phyloP scores from a whole-genome alignment of 2,888 invertebrate species.

The Fissipunctia ypsillon region DNA sequence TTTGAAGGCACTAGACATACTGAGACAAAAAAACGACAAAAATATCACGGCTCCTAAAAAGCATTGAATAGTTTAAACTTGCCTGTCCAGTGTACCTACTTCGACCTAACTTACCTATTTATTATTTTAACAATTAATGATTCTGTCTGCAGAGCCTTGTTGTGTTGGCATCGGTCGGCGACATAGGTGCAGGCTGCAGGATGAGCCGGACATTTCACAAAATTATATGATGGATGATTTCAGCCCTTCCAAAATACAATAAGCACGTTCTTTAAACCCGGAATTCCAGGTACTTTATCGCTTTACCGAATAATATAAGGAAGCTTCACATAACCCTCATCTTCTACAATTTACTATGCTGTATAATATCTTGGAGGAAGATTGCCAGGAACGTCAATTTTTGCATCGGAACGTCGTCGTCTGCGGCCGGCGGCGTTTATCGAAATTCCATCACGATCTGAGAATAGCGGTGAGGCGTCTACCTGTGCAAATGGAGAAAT shows the following conservation, averaged over 20 bases:
- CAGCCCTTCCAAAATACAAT: conserved; percentile 16
- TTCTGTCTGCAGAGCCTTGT: conserved; percentile 5
- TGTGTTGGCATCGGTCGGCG: conserved; percentile 8
- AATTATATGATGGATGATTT: conserved; percentile 7
- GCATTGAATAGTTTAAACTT: not conserved
- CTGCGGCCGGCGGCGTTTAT: conserved; percentile 65
- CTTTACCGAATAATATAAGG: conserved; percentile 11
- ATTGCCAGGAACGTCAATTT: conserved; percentile 70
- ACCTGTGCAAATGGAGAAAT: conserved; percentile 61
- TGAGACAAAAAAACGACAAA: not conserved
- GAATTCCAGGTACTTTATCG: conserved; percentile 19
- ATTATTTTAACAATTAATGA: conserved; percentile 28
- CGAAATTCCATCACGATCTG: conserved; percentile 70
- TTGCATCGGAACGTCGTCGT: conserved; percentile 72
- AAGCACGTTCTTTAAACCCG: conserved; percentile 9
- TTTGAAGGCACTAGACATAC: too few species aligned
- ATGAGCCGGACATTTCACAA: conserved; percentile 9
- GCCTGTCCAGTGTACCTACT: not conserved
- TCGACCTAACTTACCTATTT: not conserved
- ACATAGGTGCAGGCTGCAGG: conserved; percentile 19
- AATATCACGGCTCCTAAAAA: not conserved
- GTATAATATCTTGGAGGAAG: conserved; percentile 53
- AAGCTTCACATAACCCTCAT: conserved; percentile 30
- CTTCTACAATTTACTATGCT: conserved; percentile 45
- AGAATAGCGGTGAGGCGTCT: conserved; percentile 45